These are phyloP conservation scores for Cephus pulcher DNA, from an alignment of 2,888 invertebrate species.

Conservation along the genomic window DNA sequence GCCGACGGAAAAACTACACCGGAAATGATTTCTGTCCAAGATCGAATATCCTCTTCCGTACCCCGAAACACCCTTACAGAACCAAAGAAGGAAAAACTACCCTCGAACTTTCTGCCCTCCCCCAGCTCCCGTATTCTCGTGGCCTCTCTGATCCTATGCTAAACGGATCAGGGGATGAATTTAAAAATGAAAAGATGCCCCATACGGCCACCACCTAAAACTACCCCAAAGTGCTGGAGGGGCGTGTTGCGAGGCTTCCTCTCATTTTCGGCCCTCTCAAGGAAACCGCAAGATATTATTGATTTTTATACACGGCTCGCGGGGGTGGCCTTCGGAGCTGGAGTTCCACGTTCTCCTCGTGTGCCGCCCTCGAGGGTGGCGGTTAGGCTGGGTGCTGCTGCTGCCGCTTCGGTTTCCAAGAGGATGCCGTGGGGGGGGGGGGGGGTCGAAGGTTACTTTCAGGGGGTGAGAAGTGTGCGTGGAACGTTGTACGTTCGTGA, in stretches of 20 bases:
- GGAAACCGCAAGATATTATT: conserved; percentile 66
- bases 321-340: conserved; percentile 30
- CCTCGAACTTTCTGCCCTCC: background rate
- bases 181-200: too few relatives aligned
- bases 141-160: conserved; percentile 21
- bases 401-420: conserved; percentile 3
- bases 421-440: conserved; percentile 3
- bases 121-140: conserved; percentile 15
- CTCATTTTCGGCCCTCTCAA: conserved; percentile 53
- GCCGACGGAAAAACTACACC: too few relatives aligned
- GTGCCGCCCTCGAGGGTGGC: conserved; percentile 1
- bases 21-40: too few relatives aligned
- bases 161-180: too few relatives aligned
- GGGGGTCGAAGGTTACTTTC: background rate
- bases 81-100: too few relatives aligned
- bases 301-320: conserved; percentile 60
- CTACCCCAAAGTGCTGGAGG: too few relatives aligned
- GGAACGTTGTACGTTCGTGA: conserved; percentile 28
- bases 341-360: conserved; percentile 22
- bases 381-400: conserved; percentile 10
- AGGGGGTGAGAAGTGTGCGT: conserved; percentile 16
- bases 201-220: conserved; percentile 24
- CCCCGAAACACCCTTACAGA: too few relatives aligned
- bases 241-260: background rate
- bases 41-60: too few relatives aligned